These are phyloP conservation scores for Hylyphantes graminicola DNA, from an alignment of 1,140 invertebrate species.

Conservation along the genomic window DNA sequence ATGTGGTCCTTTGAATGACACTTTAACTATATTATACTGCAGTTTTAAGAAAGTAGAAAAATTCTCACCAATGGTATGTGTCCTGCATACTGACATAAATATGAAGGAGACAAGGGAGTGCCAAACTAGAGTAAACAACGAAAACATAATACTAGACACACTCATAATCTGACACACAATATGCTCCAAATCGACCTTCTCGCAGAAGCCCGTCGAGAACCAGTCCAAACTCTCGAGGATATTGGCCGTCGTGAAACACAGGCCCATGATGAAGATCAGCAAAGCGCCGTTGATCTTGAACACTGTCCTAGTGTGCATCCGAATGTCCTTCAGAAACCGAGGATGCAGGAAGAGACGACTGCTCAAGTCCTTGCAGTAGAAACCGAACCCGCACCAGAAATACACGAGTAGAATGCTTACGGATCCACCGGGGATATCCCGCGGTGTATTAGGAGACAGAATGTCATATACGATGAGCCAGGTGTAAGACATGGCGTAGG, in stretches of 20 bases:
- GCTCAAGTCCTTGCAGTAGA: slow-evolving; percentile 54
- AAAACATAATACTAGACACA: slow-evolving; percentile 65
- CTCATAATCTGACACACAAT: slow-evolving; percentile 67
- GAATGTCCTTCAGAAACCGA: slow-evolving; percentile 67
- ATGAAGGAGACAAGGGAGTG: slow-evolving; percentile 68
- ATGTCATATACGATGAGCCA: slow-evolving; percentile 67
- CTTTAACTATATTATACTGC: too few species aligned
- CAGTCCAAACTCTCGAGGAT: slow-evolving; percentile 62
- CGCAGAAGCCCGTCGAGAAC: slow-evolving; percentile 64
- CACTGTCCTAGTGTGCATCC: slow-evolving; percentile 68
- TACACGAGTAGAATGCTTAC: slow-evolving; percentile 66
- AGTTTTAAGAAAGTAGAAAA: background rate
- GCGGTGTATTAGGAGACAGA: slow-evolving; percentile 64
- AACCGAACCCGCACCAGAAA: slow-evolving; percentile 64
- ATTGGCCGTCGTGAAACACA: slow-evolving; percentile 63
- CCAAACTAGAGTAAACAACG: slow-evolving; percentile 67
- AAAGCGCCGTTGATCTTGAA: slow-evolving; percentile 67
- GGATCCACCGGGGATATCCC: slow-evolving; percentile 65
- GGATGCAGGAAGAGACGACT: slow-evolving; percentile 65
- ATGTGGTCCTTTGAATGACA: too few species aligned
- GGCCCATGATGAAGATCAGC: slow-evolving; percentile 64
- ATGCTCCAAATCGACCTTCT: slow-evolving; percentile 64
- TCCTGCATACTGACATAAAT: slow-evolving; percentile 69
- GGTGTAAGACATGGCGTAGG: slow-evolving; percentile 58
- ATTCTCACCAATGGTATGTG: slow-evolving; percentile 69